phyloP scores from a whole-genome alignment of 2,797 vertebrate genomes.

The Falco cherrug region DNA sequence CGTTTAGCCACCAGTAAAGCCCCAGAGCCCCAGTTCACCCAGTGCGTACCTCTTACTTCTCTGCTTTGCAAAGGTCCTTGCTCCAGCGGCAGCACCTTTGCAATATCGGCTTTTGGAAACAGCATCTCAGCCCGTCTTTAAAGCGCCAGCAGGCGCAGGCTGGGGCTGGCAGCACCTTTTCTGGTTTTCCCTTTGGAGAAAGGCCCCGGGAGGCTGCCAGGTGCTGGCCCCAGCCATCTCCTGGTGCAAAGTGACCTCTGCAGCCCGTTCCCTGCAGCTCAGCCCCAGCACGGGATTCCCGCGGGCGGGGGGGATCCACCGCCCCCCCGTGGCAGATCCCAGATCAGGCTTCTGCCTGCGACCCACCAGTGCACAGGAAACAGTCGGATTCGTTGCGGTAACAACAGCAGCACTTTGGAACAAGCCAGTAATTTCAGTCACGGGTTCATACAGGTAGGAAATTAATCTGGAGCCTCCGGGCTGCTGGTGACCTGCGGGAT shows the following conservation, averaged over 20 bases:
- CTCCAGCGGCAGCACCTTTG: neutral
- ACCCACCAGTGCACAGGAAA: rapidly evolving
- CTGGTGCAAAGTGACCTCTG: conserved; percentile 27
- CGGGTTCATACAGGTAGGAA: neutral
- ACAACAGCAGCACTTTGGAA: rapidly evolving
- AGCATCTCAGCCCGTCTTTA: rapidly evolving
- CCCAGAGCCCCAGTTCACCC: neutral
- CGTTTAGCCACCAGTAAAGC: neutral
- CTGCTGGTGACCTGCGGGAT: neutral
- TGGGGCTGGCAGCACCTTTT: rapidly evolving
- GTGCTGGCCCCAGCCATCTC: neutral
- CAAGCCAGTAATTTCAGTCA: neutral
- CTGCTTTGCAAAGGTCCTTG: neutral
- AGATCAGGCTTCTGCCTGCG: neutral
- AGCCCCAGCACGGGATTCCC: too few species aligned
- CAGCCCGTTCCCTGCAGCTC: neutral
- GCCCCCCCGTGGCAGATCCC: neutral
- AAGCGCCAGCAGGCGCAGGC: rapidly evolving
- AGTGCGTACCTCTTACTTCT: neutral
- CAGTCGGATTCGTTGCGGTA: neutral
- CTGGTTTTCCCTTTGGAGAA: neutral
- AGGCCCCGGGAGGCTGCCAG: neutral
- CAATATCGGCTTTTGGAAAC: neutral
- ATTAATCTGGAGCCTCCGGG: neutral
- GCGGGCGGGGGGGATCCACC: neutral